Conservation (phyloP, 2,888 invertebrate species). For the Leptodirus hochenwartii region DNA sequence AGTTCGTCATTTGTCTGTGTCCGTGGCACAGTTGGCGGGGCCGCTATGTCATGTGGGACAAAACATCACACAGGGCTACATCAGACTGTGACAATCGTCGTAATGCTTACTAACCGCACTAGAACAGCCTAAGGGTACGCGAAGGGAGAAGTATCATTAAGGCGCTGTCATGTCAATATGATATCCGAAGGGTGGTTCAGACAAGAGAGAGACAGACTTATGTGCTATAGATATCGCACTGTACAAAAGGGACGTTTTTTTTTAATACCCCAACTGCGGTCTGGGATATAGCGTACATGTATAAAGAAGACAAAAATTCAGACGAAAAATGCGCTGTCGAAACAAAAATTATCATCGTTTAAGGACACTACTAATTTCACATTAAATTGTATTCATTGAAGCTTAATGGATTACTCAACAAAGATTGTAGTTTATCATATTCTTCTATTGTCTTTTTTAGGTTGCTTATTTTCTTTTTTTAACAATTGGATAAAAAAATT, state of each 20-base stretch:
- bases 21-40: constrained; percentile 30
- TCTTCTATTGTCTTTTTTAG: too few relatives aligned
- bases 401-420: too few relatives aligned
- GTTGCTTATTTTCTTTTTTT: too few relatives aligned
- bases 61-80: constrained; percentile 27
- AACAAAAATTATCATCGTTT: too few relatives aligned
- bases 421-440: too few relatives aligned
- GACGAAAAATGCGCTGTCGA: too few relatives aligned
- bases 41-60: constrained; percentile 30
- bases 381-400: too few relatives aligned
- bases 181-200: constrained; percentile 28
- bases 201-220: constrained; percentile 13
- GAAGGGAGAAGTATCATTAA: constrained; percentile 29
- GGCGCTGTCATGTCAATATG: constrained; percentile 32
- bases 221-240: constrained; percentile 7
- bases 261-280: too few relatives aligned
- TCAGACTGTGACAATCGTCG: constrained; percentile 20
- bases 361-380: too few relatives aligned
- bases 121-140: constrained; percentile 20
- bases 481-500: too few relatives aligned
- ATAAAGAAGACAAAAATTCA: too few relatives aligned
- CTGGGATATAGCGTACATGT: too few relatives aligned
- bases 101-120: constrained; percentile 17
- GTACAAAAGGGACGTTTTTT: constrained; percentile 27
- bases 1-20: constrained; percentile 34